These are phyloP conservation scores for Panzeria rudis DNA, from an alignment of 2,888 invertebrate species.

Conservation along the genomic window DNA sequence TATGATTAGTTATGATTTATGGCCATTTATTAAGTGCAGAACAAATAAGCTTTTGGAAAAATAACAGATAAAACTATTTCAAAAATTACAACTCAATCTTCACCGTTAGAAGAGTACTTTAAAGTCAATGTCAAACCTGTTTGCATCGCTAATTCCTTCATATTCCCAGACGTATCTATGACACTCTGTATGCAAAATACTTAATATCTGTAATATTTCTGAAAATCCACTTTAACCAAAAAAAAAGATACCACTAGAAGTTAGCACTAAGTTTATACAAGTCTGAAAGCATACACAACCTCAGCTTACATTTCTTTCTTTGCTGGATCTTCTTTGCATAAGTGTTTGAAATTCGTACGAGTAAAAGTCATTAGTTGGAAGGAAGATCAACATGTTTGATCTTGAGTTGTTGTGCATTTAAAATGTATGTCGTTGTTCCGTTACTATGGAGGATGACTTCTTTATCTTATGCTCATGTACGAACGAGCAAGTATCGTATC, in stretches of 20 bases:
- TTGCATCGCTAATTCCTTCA: constrained; percentile 12
- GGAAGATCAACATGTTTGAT: constrained; percentile 64
- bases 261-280: constrained; percentile 40
- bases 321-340: constrained; percentile 7
- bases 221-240: constrained; percentile 41
- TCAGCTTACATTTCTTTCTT: background rate
- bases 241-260: constrained; percentile 25
- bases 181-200: constrained; percentile 48
- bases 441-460: constrained; percentile 54
- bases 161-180: constrained; percentile 43
- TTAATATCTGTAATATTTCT: constrained; percentile 43
- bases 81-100: background rate
- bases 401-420: constrained; percentile 36
- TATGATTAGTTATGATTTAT: background rate
- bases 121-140: constrained; percentile 42
- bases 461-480: background rate
- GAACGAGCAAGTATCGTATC: constrained; percentile 11
- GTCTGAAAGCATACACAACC: constrained; percentile 20
- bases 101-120: background rate
- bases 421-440: constrained; percentile 70
- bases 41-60: constrained; percentile 14
- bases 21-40: background rate
- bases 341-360: constrained; percentile 56
- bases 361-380: constrained; percentile 67
- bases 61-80: background rate